Evolutionary conservation across 2,888 invertebrate genomes (phyloP).

Genomic region (Pilophorus perplexus): DNA sequence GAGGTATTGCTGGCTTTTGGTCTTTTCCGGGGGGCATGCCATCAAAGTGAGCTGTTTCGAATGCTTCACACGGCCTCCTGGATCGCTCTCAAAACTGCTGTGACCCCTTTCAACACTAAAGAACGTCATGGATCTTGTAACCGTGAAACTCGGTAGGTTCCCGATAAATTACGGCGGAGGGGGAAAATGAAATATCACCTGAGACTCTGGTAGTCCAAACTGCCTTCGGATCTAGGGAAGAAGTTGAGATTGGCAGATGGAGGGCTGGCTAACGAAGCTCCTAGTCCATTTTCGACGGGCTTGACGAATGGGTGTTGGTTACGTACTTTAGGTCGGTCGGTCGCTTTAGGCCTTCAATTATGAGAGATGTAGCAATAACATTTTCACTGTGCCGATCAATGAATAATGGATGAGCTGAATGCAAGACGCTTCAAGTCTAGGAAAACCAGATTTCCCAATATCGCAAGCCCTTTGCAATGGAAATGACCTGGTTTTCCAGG

Average conservation of each 20-base stretch:
- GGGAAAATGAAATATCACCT: conserved; percentile 11
- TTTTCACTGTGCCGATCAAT: too few relatives aligned
- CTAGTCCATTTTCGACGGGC: conserved; percentile 17
- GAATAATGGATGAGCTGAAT: not conserved
- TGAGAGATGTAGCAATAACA: not conserved
- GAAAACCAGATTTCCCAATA: too few relatives aligned
- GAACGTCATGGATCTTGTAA: too few relatives aligned
- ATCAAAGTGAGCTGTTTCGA: conserved; percentile 23
- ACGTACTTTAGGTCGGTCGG: not conserved
- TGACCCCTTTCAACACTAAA: conserved; percentile 29
- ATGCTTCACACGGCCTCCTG: conserved; percentile 23
- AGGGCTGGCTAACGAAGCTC: conserved; percentile 31
- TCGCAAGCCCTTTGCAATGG: too few relatives aligned
- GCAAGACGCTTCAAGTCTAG: not conserved
- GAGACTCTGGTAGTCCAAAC: conserved; percentile 16
- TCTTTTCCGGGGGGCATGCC: conserved; percentile 23
- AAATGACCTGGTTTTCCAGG: too few relatives aligned
- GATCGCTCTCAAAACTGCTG: conserved; percentile 36
- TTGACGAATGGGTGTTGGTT: conserved; percentile 25
- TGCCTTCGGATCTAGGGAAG: conserved; percentile 30
- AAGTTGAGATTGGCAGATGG: conserved; percentile 16
- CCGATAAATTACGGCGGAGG: not conserved
- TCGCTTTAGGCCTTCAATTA: conserved; percentile 18
- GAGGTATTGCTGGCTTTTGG: conserved; percentile 31
- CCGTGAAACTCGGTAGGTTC: too few relatives aligned